Evolutionary conservation across 2,888 invertebrate species (phyloP), one percentile per base, ranked within the genome.

Genomic region (Drosophila niveifrons): DNA sequence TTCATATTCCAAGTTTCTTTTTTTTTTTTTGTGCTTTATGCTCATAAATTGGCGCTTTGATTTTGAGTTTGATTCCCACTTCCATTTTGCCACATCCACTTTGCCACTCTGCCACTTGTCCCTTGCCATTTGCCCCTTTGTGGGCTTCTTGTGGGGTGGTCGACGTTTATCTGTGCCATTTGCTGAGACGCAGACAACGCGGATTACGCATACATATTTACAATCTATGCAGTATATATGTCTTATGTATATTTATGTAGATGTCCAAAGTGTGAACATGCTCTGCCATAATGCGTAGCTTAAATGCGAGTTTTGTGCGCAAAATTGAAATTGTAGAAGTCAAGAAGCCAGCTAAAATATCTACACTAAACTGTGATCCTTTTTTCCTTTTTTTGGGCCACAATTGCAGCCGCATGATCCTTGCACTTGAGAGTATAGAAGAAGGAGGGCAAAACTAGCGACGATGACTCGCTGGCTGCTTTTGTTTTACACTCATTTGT

Each of bases 401-500:
- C 18, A 28, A 9, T 28, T 29, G 29, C 29, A 18, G 29, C 2
- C 44, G n/a, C 10, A n/a, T 44, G 55, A 55, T 55, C 11, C 43
- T 41, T 41, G 39, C 39, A 15, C 15, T 55, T 28, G 15, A 6
- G 23, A 23, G 23, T 6, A 6, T 23, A 23, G 23, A n/a, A n/a
- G 23, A 23, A 23, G 29, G 43, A 28, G 41, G 15, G 8, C 6
- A 3, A 53, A 53, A 41, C 23, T 53, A 13, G 17, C 10, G 36
- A 18, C 34, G 31, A 13, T 56, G 31, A 56, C 13, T 55, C n/a
- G 29, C 41, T 43, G 41, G 11, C 11, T 15, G 39, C 43, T 57
- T 50, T 39, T 69, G 62, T 73, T 75, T 70, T 73, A 69, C 71
- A 61, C 69, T 81, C 72, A 81, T 81, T 81, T 72, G 68, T 66